Conservation (phyloP, 2,888 invertebrate genomes). For the Tipula unca region DNA sequence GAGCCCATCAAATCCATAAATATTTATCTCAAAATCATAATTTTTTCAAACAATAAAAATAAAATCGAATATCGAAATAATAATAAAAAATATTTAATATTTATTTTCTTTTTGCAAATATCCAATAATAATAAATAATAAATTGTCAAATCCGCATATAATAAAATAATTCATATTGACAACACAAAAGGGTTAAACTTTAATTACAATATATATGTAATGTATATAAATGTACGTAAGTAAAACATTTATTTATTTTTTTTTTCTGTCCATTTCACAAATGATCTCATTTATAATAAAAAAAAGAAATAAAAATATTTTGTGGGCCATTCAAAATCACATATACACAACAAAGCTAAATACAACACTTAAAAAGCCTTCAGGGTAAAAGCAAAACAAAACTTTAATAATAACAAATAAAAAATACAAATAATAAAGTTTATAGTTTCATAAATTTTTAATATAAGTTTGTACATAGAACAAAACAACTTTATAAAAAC, state of each 20-base stretch:
- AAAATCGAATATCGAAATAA: neutral
- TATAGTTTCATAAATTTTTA: neutral
- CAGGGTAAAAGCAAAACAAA: neutral
- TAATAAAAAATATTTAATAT: neutral
- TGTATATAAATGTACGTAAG: neutral
- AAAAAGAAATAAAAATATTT: neutral
- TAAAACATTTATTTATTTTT: neutral
- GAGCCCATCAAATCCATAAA: neutral
- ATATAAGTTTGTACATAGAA: neutral
- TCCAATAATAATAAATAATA: neutral
- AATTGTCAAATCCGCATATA: neutral
- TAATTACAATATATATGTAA: neutral
- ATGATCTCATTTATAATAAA: conserved; percentile 14
- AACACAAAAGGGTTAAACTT: conserved; percentile 14
- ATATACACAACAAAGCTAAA: neutral
- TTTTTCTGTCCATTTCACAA: neutral
- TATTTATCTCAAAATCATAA: neutral
- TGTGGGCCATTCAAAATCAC: conserved; percentile 10
- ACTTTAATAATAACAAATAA: neutral
- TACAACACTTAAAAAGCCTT: neutral
- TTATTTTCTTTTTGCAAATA: neutral
- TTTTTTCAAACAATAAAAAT: neutral
- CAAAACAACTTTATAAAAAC: neutral
- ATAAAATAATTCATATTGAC: conserved; percentile 8
- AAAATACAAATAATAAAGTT: too few species aligned